Base-by-base conservation (phyloP, 1,140 invertebrate genomes). In the Atta colombica region DNA sequence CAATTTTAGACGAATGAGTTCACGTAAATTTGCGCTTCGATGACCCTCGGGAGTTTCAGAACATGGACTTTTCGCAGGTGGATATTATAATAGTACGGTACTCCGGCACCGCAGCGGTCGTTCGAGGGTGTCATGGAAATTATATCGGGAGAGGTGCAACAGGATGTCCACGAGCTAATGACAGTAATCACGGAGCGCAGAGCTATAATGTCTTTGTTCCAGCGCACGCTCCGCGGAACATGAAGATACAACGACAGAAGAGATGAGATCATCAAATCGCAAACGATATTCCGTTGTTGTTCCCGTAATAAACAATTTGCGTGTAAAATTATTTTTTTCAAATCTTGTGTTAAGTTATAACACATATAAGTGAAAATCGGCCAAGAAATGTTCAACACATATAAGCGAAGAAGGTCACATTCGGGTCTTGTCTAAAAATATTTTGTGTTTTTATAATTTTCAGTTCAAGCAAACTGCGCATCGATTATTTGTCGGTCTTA, bases 161-260 rank as follows among this genome's bases (percentile, higher is more conserved):
- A 87, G 90, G 87, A 91, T 87, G 88, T 91, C 91, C 90, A 91
- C 69, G 18, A 77, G 69, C 74, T 92, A 91, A 93, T 91, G 88
- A 91, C 85, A 84, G 87, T 93, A 92, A 93, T 93, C 88, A 88
- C 51, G 84, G 60, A 68, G 66, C 85, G 69, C 78, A 28, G 60
- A 63, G 82, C 25, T 85, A 85, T 92, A 93, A 93, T 92, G 91
- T 92, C 92, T 93, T 92, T 92, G 92, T 92, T 92, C 28, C 74
- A 87, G 82, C 45, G 80, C 61, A 78, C 53, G 84, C 55, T 45
- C 45, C 55, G 16, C 61, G 45, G 28, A n/a, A 65, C 51, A 21
- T 28, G 49, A 68, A 74, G 53, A 49, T 55, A 35, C 55, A 31
- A 66, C 39, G 66, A 58, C 28, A 18, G 49, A 25, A 16, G 7